phyloP scores from a whole-genome alignment of 2,797 vertebrate species.

The Emys orbicularis region DNA sequence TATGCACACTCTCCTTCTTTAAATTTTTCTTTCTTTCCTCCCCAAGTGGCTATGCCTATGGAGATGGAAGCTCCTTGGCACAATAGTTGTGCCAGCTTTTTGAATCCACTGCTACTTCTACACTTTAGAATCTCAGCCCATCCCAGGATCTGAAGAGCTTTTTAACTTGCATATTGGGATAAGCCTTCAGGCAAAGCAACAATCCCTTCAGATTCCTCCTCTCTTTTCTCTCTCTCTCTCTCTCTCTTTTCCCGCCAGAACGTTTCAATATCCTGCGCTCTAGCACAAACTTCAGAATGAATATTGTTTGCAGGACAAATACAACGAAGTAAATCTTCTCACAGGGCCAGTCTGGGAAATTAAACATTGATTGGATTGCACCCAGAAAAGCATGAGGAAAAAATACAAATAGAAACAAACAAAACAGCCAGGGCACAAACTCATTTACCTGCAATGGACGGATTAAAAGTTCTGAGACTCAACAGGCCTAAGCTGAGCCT shows the following conservation, averaged over 20 bases:
- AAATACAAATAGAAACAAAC: conserved; percentile 11
- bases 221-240: background rate
- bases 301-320: conserved; percentile 58
- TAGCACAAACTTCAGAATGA: conserved; percentile 55
- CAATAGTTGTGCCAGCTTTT: background rate
- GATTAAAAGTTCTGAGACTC: conserved; percentile 54
- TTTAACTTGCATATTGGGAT: background rate
- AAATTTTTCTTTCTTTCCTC: background rate
- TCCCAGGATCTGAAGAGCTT: background rate
- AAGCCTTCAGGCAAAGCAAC: background rate
- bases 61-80: accelerated
- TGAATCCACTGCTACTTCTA: background rate
- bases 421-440: conserved; percentile 33
- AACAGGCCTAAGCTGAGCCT: conserved; percentile 25
- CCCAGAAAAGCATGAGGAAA: conserved; percentile 54
- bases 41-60: background rate
- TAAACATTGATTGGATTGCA: conserved; percentile 60
- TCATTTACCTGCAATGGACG: conserved; percentile 21
- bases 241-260: background rate
- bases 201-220: background rate
- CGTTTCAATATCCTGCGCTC: background rate
- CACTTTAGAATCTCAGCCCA: background rate
- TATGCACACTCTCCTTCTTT: conserved; percentile 18
- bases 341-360: conserved; percentile 53
- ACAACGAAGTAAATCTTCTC: conserved; percentile 59